These are phyloP conservation scores for Ypsolopha scabrella DNA, from an alignment of 2,888 invertebrate species.

Conservation along the genomic window DNA sequence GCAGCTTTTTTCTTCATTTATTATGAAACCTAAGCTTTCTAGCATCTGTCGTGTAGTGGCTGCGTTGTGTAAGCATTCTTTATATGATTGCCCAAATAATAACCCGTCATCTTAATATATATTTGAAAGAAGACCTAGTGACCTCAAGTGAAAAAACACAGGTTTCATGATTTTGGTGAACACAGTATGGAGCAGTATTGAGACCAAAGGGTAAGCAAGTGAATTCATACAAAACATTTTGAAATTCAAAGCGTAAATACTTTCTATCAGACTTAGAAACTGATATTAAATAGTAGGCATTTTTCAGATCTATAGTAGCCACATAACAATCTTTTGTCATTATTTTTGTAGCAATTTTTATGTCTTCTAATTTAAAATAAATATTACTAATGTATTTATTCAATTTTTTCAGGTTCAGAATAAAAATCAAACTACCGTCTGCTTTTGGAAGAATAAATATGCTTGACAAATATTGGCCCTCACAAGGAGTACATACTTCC, in stretches of 20 bases:
- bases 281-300: conserved; percentile 5
- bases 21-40: not conserved
- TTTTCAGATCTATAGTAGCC: conserved; percentile 3
- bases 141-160: no score
- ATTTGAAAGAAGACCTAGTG: no score
- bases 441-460: no score
- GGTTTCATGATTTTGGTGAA: not conserved
- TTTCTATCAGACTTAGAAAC: conserved; percentile 1
- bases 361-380: no score
- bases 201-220: not conserved
- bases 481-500: no score
- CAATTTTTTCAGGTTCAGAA: no score
- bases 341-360: conserved; percentile 6
- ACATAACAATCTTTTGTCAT: conserved; percentile 2
- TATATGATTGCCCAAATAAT: not conserved
- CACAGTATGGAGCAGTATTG: not conserved
- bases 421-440: no score
- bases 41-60: not conserved
- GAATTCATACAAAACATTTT: not conserved
- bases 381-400: no score
- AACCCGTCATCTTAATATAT: not conserved
- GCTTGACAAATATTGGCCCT: no score
- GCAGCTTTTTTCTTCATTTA: not conserved
- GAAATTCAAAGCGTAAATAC: conserved; percentile 3
- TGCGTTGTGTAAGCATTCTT: not conserved